phyloP scores from a whole-genome alignment of 2,113 vertebrate genomes.

The Mobula birostris region DNA sequence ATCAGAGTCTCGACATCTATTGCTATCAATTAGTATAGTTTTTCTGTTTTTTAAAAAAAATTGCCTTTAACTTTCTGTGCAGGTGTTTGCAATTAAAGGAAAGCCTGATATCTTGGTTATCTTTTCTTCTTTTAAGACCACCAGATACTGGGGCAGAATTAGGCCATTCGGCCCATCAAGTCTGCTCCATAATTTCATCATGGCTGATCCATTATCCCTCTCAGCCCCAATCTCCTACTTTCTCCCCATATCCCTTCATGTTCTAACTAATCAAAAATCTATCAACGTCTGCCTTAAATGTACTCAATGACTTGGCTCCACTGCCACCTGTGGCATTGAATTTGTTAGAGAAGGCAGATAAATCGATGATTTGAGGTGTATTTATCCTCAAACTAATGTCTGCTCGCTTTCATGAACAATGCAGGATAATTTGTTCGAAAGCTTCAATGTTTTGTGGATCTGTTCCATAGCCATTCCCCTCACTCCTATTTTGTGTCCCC shows the following conservation, averaged over 20 bases:
- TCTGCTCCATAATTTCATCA: no score
- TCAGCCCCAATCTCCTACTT: no score
- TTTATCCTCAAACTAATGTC: not conserved
- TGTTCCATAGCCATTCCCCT: not conserved
- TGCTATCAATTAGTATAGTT: not conserved
- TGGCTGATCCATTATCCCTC: no score
- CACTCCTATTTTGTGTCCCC: not conserved
- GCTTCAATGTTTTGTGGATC: not conserved
- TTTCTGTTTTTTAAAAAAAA: not conserved
- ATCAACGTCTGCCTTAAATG: no score
- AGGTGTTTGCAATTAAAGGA: not conserved
- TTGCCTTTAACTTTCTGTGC: not conserved
- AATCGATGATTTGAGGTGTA: not conserved
- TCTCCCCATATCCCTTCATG: no score
- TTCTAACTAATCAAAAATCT: no score
- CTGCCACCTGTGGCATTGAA: no score
- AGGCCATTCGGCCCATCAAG: no score
- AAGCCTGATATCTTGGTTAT: not conserved
- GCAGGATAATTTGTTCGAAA: not conserved
- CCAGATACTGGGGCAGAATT: no score
- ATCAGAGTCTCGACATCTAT: not conserved
- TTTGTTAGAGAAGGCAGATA: not conserved
- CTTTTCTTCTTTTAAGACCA: not conserved
- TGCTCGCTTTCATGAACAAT: not conserved
- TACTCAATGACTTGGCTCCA: no score